Percentiles rank a stretch among this genome's conserved stretches.
phyloP scores from a whole-genome alignment of 37 sponge, comb jelly and placozoan genomes.

The Tethya wilhelma region DNA sequence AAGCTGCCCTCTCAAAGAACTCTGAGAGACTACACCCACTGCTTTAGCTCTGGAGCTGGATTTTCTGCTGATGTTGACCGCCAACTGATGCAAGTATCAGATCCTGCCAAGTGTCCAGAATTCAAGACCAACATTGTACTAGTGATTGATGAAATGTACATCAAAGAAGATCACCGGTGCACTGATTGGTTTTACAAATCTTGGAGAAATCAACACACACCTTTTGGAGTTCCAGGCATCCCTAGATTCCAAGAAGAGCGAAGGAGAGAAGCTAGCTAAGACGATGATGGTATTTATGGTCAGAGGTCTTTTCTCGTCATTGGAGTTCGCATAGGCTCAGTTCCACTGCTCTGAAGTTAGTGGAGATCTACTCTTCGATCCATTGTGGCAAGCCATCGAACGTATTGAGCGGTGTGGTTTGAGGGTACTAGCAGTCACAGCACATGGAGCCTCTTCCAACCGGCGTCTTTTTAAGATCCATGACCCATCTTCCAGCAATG shows the following conservation, averaged over 20 bases:
- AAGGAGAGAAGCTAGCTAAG: background rate
- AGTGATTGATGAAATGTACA: conserved; percentile 47
- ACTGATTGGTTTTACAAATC: conserved; percentile 41
- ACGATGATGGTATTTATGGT: conserved; percentile 55
- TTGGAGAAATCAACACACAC: conserved; percentile 30
- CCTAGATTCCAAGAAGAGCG: background rate
- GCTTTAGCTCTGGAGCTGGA: conserved; percentile 3
- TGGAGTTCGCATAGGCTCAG: conserved; percentile 44
- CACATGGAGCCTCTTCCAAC: conserved; percentile 56
- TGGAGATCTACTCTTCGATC: conserved; percentile 25
- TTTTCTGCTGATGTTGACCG: conserved; percentile 44
- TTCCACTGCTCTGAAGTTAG: conserved; percentile 22
- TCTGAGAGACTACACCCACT: conserved; percentile 51
- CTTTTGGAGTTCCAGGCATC: conserved; percentile 8
- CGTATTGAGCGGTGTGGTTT: conserved; percentile 21
- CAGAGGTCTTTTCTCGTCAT: conserved; percentile 19
- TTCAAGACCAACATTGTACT: conserved; percentile 36
- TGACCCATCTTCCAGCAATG: background rate
- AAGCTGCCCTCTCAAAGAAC: conserved; percentile 50
- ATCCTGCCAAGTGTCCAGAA: background rate
- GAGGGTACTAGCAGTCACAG: conserved; percentile 29
- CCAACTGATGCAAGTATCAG: conserved; percentile 18
- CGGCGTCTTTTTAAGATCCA: conserved; percentile 32
- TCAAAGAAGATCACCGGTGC: conserved; percentile 26
- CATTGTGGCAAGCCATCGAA: conserved; percentile 46